A percentile compares a stretch with the other conserved stretches of the same genome.
Conservation (phyloP, 1,140 invertebrate species). For the Zaprionus tsacasi region DNA sequence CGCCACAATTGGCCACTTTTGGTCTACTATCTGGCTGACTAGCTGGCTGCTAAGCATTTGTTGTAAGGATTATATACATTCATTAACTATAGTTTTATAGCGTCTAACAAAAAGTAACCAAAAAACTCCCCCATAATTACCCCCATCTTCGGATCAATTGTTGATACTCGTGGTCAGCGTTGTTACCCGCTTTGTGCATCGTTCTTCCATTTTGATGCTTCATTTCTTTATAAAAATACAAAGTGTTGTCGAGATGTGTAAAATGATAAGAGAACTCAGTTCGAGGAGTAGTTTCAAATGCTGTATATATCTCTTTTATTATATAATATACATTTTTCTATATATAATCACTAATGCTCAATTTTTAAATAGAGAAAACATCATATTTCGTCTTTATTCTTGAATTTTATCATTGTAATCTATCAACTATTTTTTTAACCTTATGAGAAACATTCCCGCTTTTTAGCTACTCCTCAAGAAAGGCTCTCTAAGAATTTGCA, state of each 20-base stretch:
- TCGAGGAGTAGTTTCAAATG: neutral
- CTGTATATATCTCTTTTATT: neutral
- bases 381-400: neutral
- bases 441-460: neutral
- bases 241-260: neutral
- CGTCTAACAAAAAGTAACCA: conserved; percentile 62
- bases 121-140: conserved; percentile 38
- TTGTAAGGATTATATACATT: conserved; percentile 48
- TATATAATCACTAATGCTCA: neutral
- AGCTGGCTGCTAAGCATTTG: conserved; percentile 42
- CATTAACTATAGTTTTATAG: conserved; percentile 43
- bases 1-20: conserved; percentile 25
- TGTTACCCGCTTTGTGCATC: conserved; percentile 41
- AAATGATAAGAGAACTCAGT: neutral
- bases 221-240: conserved; percentile 17
- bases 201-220: conserved; percentile 38
- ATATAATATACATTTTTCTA: neutral
- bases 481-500: neutral
- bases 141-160: neutral
- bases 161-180: neutral
- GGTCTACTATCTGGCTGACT: conserved; percentile 11
- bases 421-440: neutral
- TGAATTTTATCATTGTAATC: neutral
- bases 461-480: neutral
- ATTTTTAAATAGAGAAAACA: neutral